These are phyloP conservation scores for Parambassis ranga DNA, from an alignment of 2,797 vertebrate species.

Conservation along the genomic window DNA sequence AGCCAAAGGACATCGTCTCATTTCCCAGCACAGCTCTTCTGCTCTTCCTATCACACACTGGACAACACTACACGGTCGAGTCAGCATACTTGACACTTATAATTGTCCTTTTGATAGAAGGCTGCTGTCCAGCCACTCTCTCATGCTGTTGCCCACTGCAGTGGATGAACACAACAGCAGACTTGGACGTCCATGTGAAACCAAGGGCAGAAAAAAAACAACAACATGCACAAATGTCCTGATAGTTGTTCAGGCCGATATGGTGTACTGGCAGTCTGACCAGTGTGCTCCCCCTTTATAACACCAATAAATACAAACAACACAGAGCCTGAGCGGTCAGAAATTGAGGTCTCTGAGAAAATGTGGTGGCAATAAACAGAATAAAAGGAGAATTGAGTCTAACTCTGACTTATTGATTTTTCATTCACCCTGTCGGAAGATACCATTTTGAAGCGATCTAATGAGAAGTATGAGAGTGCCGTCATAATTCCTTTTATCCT, in stretches of 20 bases:
- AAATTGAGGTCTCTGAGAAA: too few relatives aligned
- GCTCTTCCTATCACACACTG: slow-evolving; percentile 24
- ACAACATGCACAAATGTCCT: neutral
- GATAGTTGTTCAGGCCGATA: neutral
- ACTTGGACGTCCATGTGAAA: neutral
- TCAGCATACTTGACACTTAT: slow-evolving; percentile 41
- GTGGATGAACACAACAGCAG: neutral
- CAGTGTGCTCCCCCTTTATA: neutral
- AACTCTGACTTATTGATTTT: slow-evolving; percentile 32
- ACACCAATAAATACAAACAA: too few relatives aligned
- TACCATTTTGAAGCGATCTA: slow-evolving; percentile 36
- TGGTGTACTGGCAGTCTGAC: neutral
- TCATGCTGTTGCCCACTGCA: neutral
- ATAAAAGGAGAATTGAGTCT: neutral
- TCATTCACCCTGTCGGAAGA: slow-evolving; percentile 11
- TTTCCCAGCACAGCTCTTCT: slow-evolving; percentile 21
- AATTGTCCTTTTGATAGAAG: slow-evolving; percentile 24
- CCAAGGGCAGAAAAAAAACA: neutral
- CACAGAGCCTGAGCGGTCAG: too few relatives aligned
- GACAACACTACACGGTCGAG: slow-evolving; percentile 40
- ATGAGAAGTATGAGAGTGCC: slow-evolving; percentile 22
- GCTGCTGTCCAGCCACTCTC: neutral
- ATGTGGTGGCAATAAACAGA: too few relatives aligned
- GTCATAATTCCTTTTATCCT: slow-evolving; percentile 18
- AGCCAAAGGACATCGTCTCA: slow-evolving; percentile 36